These are phyloP conservation scores for Catharus ustulatus DNA, from an alignment of 2,797 vertebrate species.

Conservation along the genomic window DNA sequence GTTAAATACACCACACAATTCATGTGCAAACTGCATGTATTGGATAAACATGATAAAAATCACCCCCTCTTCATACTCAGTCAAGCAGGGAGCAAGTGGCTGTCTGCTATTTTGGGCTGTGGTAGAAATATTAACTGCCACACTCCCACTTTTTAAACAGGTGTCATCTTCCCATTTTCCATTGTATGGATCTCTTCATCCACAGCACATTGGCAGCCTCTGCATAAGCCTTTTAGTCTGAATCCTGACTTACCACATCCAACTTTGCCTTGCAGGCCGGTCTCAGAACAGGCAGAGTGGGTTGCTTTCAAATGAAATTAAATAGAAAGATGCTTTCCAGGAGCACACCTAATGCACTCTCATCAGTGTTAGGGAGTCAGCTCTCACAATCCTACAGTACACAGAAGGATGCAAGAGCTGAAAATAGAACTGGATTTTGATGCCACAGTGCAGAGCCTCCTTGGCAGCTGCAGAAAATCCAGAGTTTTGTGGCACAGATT, in stretches of 20 bases:
- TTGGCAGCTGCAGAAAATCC: background rate
- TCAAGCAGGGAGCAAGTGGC: background rate
- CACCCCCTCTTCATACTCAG: background rate
- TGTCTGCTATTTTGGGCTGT: background rate
- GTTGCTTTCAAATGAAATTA: background rate
- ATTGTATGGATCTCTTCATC: background rate
- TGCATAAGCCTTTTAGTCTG: background rate
- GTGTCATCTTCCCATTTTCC: background rate
- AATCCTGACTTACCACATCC: background rate
- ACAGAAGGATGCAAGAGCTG: background rate
- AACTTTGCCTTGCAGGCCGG: rapidly evolving
- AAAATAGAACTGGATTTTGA: background rate
- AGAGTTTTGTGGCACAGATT: background rate
- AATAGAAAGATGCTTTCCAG: background rate
- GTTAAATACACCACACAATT: background rate
- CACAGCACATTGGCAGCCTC: background rate
- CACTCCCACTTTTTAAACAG: background rate
- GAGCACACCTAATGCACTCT: background rate
- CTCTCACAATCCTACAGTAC: background rate
- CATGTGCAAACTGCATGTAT: background rate
- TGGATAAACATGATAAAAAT: background rate
- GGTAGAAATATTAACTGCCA: background rate
- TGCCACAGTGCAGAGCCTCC: background rate
- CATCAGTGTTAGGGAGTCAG: background rate
- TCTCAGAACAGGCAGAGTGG: background rate